Evolutionary conservation across 2,888 invertebrate species (phyloP).

Genomic region (Drosophila histrio): DNA sequence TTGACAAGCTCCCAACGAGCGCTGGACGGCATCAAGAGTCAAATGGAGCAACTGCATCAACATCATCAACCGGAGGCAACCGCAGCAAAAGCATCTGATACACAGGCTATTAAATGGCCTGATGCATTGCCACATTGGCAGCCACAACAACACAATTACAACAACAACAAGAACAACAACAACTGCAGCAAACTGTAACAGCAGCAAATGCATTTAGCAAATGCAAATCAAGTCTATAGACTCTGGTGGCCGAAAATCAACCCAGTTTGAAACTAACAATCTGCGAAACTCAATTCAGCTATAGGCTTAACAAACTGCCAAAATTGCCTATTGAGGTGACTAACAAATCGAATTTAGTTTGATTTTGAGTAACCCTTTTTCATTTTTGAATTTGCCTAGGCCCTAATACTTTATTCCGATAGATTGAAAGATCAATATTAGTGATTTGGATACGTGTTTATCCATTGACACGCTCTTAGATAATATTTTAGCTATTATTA

Average conservation of each 20-base stretch:
- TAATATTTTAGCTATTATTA: no score
- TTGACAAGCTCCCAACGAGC: constrained; percentile 19
- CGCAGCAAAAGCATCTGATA: constrained; percentile 12
- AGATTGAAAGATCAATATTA: not conserved
- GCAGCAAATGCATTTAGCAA: constrained; percentile 44
- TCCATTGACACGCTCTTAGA: no score
- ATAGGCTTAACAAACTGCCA: not conserved
- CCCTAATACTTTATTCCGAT: not conserved
- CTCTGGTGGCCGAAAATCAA: constrained; percentile 16
- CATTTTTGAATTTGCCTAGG: not conserved
- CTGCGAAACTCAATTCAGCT: constrained; percentile 4
- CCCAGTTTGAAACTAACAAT: constrained; percentile 11
- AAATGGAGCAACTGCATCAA: constrained; percentile 44
- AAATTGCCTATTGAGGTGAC: not conserved
- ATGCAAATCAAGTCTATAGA: constrained; percentile 45
- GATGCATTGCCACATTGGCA: constrained; percentile 21
- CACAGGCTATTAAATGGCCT: constrained; percentile 38
- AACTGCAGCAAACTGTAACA: constrained; percentile 21
- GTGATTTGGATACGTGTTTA: not conserved
- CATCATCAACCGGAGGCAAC: constrained; percentile 15
- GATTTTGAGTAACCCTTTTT: not conserved
- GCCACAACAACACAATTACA: constrained; percentile 25
- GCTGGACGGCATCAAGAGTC: constrained; percentile 7
- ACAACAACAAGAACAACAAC: not conserved
- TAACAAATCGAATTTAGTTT: constrained; percentile 10